Evolutionary conservation across 2,113 vertebrate genomes (phyloP), one percentile per base, ranked within the genome.

Genomic region (Brachyistius frenatus): DNA sequence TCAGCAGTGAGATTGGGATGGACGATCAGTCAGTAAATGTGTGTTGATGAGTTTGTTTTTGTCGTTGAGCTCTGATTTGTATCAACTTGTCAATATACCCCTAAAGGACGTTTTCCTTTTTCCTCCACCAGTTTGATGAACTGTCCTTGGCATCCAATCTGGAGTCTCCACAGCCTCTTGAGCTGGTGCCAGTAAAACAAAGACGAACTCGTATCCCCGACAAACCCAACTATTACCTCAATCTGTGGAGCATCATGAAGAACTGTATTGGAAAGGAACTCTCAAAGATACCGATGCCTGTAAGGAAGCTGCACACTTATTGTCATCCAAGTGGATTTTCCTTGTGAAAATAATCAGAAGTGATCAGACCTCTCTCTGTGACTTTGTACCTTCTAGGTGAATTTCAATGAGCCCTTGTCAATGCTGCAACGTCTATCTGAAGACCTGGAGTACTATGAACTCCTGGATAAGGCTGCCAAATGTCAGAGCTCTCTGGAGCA

Each of bases 181-280:
- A 95, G 77, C 47, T 92, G 0, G 93, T 90, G 58, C 91, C 90
- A 87, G 92, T 94, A 89, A 95, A 88, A 94, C 97, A 89, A 94
- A 91, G 97, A 84, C 95, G 98, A 84, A 94, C 94, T 16, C 94
- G 95, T 53, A 98, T 99, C 69, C 96, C 97, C 0, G 96, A 98
- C 91, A 98, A 99, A 90, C 97, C 97, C 39, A 98, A 98, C 91
- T 98, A 99, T 76, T 98, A 96, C 90, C 96, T 98, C 90, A 98
- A 99, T 47, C 89, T 99, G 39, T 99, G 97, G 97, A 98, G 97
- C 92, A 97, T 99, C 83, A 99, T 99, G 97, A 98, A 98, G 90
- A 98, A 99, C 86, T 99, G 97, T 85, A 99, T 99, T 0, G 97
- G 97, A 57, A 99, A 98, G 80, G 97, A 99, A 76, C 95, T 99